Percentiles rank a stretch among this genome's conserved stretches.
These are phyloP conservation scores for Isotomurus palustris DNA, from an alignment of 2,888 invertebrate species.

Conservation along the genomic window DNA sequence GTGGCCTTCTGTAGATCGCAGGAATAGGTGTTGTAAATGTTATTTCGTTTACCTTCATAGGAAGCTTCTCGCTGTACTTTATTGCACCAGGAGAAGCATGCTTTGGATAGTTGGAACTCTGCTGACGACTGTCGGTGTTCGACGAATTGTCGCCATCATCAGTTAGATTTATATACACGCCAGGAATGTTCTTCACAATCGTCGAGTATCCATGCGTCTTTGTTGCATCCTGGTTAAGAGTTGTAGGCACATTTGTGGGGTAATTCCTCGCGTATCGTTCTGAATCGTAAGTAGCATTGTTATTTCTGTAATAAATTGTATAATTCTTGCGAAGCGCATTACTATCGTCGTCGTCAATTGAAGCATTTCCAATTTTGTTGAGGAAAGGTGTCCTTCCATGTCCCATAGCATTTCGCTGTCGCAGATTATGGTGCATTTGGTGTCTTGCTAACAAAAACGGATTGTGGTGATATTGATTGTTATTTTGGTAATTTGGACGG, in stretches of 20 bases:
- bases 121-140: neutral
- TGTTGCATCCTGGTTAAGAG: neutral
- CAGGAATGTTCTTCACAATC: constrained; percentile 24
- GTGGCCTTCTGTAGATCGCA: neutral
- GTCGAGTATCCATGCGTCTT: constrained; percentile 26
- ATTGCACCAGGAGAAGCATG: no score
- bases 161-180: constrained; percentile 15
- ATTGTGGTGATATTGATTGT: no score
- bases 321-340: constrained; percentile 11
- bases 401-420: no score
- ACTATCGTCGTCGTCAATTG: neutral
- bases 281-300: neutral
- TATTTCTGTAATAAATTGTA: constrained; percentile 20
- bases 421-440: no score
- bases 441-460: no score
- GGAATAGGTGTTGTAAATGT: neutral
- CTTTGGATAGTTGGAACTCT: neutral
- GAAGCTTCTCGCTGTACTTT: no score
- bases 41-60: neutral
- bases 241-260: neutral
- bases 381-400: constrained; percentile 7
- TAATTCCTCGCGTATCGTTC: neutral
- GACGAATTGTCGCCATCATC: neutral
- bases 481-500: no score
- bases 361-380: constrained; percentile 14